These are phyloP conservation scores for Heliconius himera DNA, from an alignment of 1,140 invertebrate species.

Conservation along the genomic window DNA sequence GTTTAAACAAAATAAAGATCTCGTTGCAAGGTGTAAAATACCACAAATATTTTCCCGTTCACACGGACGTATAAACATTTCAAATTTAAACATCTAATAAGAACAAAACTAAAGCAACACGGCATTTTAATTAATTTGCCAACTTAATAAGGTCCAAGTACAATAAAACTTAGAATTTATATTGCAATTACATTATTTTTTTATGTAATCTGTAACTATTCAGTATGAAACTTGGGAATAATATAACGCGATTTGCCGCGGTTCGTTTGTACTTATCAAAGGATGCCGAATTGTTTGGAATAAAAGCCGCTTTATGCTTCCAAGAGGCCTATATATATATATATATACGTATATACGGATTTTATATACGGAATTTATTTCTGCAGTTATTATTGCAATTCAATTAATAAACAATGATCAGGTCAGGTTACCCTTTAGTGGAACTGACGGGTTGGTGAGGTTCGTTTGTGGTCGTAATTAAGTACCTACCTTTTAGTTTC, in stretches of 20 bases:
- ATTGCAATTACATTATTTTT: slow-evolving; percentile 6
- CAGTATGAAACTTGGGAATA: slow-evolving; percentile 52
- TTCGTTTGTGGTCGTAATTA: slow-evolving; percentile 40
- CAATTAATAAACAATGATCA: slow-evolving; percentile 74
- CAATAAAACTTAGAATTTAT: slow-evolving; percentile 21
- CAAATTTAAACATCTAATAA: not conserved
- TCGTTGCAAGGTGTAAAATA: not conserved
- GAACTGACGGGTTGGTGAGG: slow-evolving; percentile 49
- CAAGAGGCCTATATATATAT: slow-evolving; percentile 55
- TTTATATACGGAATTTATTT: slow-evolving; percentile 60
- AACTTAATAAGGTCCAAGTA: not conserved
- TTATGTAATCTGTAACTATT: slow-evolving; percentile 39
- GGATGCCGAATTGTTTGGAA: slow-evolving; percentile 77
- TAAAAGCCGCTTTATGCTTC: slow-evolving; percentile 73
- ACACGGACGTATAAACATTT: not conserved
- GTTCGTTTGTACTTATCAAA: slow-evolving; percentile 71
- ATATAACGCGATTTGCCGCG: slow-evolving; percentile 57
- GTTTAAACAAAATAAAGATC: not conserved
- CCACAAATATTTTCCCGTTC: not conserved
- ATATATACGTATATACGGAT: slow-evolving; percentile 52
- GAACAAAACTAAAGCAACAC: not conserved
- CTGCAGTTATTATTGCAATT: slow-evolving; percentile 75
- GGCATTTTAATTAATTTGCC: slow-evolving; percentile 3
- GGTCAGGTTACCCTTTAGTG: slow-evolving; percentile 63
- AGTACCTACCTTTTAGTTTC: slow-evolving; percentile 31